phyloP scores from a whole-genome alignment of 2,113 vertebrate species.

The Camarhynchus parvulus region DNA sequence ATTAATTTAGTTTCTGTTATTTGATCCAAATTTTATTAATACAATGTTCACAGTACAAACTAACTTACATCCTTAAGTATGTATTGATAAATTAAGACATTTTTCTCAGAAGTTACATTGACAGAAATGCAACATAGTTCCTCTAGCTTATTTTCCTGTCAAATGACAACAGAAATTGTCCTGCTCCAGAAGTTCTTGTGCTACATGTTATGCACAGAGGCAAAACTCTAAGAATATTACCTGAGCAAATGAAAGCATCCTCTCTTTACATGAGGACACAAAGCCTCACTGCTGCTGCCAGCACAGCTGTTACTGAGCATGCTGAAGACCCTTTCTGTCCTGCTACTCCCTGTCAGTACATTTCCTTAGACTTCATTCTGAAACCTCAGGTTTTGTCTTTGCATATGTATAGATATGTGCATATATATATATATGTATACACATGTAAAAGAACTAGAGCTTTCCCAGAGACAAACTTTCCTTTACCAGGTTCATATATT shows the following conservation, averaged over 20 bases:
- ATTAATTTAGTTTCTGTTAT: not conserved
- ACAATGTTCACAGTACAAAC: not conserved
- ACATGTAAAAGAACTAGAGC: not conserved
- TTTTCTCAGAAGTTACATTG: not conserved
- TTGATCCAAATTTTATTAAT: not conserved
- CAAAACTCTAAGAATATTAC: not conserved
- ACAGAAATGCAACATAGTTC: not conserved
- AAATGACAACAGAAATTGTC: not conserved
- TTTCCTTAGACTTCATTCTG: not conserved
- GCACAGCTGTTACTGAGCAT: not conserved
- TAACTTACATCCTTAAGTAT: not conserved
- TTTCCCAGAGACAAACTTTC: not conserved
- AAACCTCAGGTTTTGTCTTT: not conserved
- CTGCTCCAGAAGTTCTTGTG: not conserved
- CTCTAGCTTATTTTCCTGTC: not conserved
- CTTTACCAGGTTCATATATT: not conserved
- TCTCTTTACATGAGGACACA: rapidly evolving
- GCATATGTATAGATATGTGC: rapidly evolving
- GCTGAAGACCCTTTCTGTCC: not conserved
- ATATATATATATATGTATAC: not conserved
- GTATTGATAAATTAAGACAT: not conserved
- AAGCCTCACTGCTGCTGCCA: not conserved
- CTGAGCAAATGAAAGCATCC: not conserved
- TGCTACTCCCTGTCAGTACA: not conserved
- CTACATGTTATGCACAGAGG: not conserved